These are phyloP conservation scores for Halocynthia roretzi DNA, from an alignment of 23 tunicate genomes.

Conservation along the genomic window DNA sequence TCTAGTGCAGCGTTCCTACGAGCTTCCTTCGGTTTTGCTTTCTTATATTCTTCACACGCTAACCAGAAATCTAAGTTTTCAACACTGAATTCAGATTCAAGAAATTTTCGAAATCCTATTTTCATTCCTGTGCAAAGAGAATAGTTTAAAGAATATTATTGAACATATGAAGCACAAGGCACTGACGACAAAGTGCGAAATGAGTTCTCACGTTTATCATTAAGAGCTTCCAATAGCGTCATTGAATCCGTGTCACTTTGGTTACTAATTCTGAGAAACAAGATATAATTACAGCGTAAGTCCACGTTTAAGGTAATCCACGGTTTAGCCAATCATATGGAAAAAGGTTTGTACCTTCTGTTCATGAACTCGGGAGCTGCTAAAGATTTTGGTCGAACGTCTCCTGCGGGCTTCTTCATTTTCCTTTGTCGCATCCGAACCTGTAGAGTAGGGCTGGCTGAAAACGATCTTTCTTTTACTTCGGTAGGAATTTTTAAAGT, in stretches of 20 bases:
- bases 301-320: too few relatives aligned
- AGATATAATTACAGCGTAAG: too few relatives aligned
- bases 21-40: conserved; percentile 38
- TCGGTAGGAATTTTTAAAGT: too few relatives aligned
- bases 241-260: neutral
- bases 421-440: neutral
- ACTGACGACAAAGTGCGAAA: too few relatives aligned
- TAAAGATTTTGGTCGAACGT: conserved; percentile 18
- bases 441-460: too few relatives aligned
- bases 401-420: conserved; percentile 1
- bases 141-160: neutral
- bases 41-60: conserved; percentile 48
- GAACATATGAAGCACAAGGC: too few relatives aligned
- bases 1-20: conserved; percentile 16
- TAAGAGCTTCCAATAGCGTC: conserved; percentile 1
- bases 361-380: neutral
- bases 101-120: conserved; percentile 44
- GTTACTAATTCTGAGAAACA: too few relatives aligned
- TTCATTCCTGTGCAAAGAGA: conserved; percentile 38
- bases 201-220: conserved; percentile 13
- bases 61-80: conserved; percentile 76
- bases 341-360: neutral
- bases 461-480: too few relatives aligned
- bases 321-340: neutral
- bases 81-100: conserved; percentile 75